A percentile compares a stretch with the other conserved stretches of the same genome.
These are phyloP conservation scores for Eutrigla gurnardus DNA, from an alignment of 2,797 vertebrate genomes.

Conservation along the genomic window DNA sequence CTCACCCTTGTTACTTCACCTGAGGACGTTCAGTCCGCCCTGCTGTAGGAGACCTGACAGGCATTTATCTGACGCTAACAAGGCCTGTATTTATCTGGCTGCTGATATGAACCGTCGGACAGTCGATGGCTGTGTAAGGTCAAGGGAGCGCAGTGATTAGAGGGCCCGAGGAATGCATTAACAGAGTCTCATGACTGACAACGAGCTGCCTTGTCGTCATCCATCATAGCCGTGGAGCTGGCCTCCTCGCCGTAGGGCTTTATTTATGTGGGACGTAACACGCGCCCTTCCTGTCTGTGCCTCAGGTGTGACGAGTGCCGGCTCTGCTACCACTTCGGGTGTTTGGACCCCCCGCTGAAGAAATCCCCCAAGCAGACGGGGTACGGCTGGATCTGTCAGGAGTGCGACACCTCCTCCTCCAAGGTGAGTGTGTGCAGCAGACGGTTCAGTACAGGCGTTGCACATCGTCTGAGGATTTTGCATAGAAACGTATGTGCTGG, in stretches of 20 bases:
- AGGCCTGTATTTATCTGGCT: slow-evolving; percentile 70
- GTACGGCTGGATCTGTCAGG: slow-evolving; percentile 99
- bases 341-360: slow-evolving; percentile 98
- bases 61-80: slow-evolving; percentile 54
- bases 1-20: slow-evolving; percentile 2
- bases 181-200: slow-evolving; percentile 74
- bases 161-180: slow-evolving; percentile 67
- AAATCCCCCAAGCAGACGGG: slow-evolving; percentile 99
- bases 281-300: slow-evolving; percentile 43
- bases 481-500: too few relatives aligned
- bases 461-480: too few relatives aligned
- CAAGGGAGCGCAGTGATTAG: slow-evolving; percentile 67
- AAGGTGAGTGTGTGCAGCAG: slow-evolving; percentile 86
- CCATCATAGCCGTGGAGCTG: slow-evolving; percentile 55
- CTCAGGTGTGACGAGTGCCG: slow-evolving; percentile 95
- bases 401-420: slow-evolving; percentile 96
- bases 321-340: slow-evolving; percentile 98
- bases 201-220: slow-evolving; percentile 68
- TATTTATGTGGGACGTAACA: slow-evolving; percentile 54
- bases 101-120: slow-evolving; percentile 50
- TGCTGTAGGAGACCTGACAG: slow-evolving; percentile 1
- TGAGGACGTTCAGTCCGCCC: slow-evolving; percentile 18
- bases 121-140: slow-evolving; percentile 62
- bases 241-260: slow-evolving; percentile 21
- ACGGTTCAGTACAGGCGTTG: too few relatives aligned